A percentile compares a stretch with the other conserved stretches of the same genome.
phyloP scores from a whole-genome alignment of 2,797 vertebrate species.

The Carapus acus region DNA sequence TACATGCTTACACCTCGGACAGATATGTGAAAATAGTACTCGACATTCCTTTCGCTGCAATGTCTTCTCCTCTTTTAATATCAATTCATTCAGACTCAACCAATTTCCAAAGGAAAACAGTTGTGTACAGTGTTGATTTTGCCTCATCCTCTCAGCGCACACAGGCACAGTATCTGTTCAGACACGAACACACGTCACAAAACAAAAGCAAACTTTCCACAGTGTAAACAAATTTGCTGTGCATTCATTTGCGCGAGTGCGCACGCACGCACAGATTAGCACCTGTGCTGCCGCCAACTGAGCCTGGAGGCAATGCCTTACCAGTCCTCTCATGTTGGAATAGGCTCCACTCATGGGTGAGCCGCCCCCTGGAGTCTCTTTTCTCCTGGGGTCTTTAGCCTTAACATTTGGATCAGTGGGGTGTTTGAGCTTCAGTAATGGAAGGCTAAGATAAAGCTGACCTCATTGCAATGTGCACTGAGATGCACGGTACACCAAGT shows the following conservation, averaged over 20 bases:
- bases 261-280: constrained; percentile 2
- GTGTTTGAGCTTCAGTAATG: constrained; percentile 16
- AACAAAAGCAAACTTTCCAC: constrained; percentile 45
- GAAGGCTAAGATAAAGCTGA: constrained; percentile 36
- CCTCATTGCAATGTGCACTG: constrained; percentile 31
- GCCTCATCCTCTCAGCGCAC: constrained; percentile 29
- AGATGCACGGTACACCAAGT: constrained; percentile 31
- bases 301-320: constrained; percentile 59
- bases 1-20: constrained; percentile 17
- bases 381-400: constrained; percentile 49
- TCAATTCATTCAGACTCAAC: constrained; percentile 2
- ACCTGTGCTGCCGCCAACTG: constrained; percentile 60
- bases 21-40: constrained; percentile 9
- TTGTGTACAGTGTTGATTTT: constrained; percentile 17
- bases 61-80: constrained; percentile 19
- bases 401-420: constrained; percentile 38
- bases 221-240: constrained; percentile 34
- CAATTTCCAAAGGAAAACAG: constrained; percentile 1
- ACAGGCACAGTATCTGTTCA: constrained; percentile 24
- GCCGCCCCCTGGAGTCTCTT: constrained; percentile 53
- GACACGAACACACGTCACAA: constrained; percentile 38
- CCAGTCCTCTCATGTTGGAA: constrained; percentile 60
- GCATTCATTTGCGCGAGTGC: constrained; percentile 6
- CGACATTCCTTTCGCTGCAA: constrained; percentile 1
- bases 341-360: constrained; percentile 46